phyloP scores from a whole-genome alignment of 2,113 vertebrate species.

The Hippopotamus amphibius region DNA sequence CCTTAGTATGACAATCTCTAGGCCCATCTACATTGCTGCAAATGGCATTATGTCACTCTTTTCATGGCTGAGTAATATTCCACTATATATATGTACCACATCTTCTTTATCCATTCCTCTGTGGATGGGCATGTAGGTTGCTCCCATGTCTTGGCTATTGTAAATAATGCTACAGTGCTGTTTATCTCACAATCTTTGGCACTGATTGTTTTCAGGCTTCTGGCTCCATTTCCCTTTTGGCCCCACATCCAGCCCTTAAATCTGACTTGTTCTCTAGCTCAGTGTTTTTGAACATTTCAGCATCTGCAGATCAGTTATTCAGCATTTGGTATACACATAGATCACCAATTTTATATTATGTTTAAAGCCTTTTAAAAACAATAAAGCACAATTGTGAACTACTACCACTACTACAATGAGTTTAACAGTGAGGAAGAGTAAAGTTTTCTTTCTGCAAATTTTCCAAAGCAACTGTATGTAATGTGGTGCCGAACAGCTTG shows the following conservation, averaged over 20 bases:
- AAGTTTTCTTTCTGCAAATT: not conserved
- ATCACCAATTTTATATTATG: not conserved
- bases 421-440: not conserved
- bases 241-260: not conserved
- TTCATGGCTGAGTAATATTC: not conserved
- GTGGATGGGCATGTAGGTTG: fast-evolving
- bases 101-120: fast-evolving
- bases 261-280: not conserved
- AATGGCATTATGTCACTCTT: fast-evolving
- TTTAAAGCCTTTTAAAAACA: not conserved
- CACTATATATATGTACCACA: fast-evolving
- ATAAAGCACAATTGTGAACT: not conserved
- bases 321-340: not conserved
- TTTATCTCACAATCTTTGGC: not conserved
- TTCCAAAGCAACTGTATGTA: not conserved
- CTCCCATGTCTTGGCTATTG: not conserved
- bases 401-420: not conserved
- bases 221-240: not conserved
- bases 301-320: not conserved
- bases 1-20: not conserved
- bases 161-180: fast-evolving
- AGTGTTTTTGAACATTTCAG: not conserved
- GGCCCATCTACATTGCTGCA: not conserved
- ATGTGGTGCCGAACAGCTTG: not conserved
- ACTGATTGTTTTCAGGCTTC: not conserved